Conservation (phyloP, 2,113 vertebrate genomes). For the Alces alces region DNA sequence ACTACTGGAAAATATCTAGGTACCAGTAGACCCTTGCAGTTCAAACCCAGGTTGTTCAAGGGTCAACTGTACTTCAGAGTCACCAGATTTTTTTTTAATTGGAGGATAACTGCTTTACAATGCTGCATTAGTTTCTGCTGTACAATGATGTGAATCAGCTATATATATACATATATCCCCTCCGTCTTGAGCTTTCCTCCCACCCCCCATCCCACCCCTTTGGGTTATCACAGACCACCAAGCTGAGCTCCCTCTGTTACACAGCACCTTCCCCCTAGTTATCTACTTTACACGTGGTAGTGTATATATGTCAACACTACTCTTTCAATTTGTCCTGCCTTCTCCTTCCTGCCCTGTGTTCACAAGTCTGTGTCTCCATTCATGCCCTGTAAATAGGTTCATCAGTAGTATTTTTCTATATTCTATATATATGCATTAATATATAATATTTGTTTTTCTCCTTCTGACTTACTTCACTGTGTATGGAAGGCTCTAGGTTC, state of each 20-base stretch:
- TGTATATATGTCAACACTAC: neutral
- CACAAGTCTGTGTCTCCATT: neutral
- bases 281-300: neutral
- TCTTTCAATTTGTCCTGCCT: neutral
- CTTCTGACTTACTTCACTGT: neutral
- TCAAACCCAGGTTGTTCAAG: neutral
- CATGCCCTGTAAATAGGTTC: neutral
- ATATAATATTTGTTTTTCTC: neutral
- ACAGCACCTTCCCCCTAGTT: neutral
- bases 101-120: neutral
- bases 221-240: neutral
- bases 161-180: neutral
- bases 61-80: neutral
- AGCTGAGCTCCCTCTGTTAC: neutral
- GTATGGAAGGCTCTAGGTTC: neutral
- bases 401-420: neutral
- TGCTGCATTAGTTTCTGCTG: neutral
- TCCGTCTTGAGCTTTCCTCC: neutral
- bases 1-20: neutral
- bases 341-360: neutral
- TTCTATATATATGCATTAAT: neutral
- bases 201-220: neutral
- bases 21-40: neutral
- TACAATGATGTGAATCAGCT: neutral
- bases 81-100: neutral